phyloP scores from a whole-genome alignment of 2,113 vertebrate species.

The Pseudorhombus dupliciocellatus region DNA sequence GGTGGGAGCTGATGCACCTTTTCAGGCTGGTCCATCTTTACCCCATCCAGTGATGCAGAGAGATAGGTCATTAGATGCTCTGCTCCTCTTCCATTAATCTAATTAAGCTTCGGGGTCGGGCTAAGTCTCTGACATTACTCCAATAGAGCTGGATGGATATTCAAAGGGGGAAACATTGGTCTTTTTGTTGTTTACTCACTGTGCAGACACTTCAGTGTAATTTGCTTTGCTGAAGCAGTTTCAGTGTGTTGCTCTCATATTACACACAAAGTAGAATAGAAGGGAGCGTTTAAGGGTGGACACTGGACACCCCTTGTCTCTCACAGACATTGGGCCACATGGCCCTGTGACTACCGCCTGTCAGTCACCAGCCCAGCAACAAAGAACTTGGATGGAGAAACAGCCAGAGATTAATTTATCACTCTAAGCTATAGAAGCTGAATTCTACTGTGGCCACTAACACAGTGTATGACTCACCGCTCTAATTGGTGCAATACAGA shows the following conservation, averaged over 20 bases:
- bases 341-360: background rate
- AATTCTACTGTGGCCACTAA: slow-evolving; percentile 55
- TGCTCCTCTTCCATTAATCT: slow-evolving; percentile 47
- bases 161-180: background rate
- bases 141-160: background rate
- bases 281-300: background rate
- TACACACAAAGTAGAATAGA: background rate
- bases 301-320: background rate
- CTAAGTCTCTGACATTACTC: background rate
- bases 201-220: background rate
- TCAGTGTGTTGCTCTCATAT: background rate
- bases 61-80: slow-evolving; percentile 49
- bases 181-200: background rate
- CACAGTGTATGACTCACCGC: slow-evolving; percentile 76
- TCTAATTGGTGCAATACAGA: slow-evolving; percentile 68
- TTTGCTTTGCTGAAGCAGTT: too few species aligned
- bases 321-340: background rate
- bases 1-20: slow-evolving; percentile 13
- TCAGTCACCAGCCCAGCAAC: slow-evolving; percentile 21
- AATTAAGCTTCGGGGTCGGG: slow-evolving; percentile 30
- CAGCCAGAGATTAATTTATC: slow-evolving; percentile 39
- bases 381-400: slow-evolving; percentile 6
- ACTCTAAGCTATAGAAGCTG: slow-evolving; percentile 25
- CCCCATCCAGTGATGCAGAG: slow-evolving; percentile 26
- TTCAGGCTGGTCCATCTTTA: slow-evolving; percentile 30